Conservation (phyloP, 2,797 vertebrate species). For the Phataginus tricuspis region DNA sequence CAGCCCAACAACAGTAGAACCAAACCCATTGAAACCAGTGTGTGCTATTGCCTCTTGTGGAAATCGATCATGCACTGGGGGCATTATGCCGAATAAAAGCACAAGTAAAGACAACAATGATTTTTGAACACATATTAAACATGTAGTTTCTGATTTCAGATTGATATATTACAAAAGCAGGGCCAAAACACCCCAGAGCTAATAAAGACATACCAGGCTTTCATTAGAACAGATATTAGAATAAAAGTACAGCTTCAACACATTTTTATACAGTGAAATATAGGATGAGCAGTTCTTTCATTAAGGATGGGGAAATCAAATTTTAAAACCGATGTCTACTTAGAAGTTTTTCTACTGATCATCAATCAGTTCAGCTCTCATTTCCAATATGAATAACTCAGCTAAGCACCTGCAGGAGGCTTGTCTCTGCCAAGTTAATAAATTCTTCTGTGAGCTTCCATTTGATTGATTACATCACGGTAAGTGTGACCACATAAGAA, state of each 20-base stretch:
- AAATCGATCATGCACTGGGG: constrained; percentile 48
- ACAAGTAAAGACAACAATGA: constrained; percentile 26
- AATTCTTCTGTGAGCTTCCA: constrained; percentile 51
- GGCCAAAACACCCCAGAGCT: constrained; percentile 54
- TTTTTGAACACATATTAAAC: constrained; percentile 70
- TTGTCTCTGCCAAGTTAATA: constrained; percentile 64
- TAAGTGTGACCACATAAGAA: constrained; percentile 46
- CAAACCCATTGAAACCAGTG: constrained; percentile 34
- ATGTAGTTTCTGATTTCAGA: constrained; percentile 59
- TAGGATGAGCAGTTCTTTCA: constrained; percentile 61
- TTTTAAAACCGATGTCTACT: constrained; percentile 69
- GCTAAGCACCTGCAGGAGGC: constrained; percentile 57
- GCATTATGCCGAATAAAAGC: constrained; percentile 49
- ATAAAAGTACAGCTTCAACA: constrained; percentile 43
- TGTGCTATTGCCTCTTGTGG: not conserved
- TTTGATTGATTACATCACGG: constrained; percentile 67
- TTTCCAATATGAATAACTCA: constrained; percentile 72
- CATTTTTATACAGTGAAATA: constrained; percentile 68
- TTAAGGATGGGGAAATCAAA: constrained; percentile 74
- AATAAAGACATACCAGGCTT: constrained; percentile 70
- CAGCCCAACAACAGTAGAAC: not conserved
- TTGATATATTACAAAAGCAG: constrained; percentile 57
- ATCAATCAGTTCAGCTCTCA: constrained; percentile 70
- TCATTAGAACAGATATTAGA: constrained; percentile 71
- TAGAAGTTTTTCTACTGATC: constrained; percentile 69